Conservation (phyloP, 2,888 invertebrate species). For the Ectemnius cavifrons region DNA sequence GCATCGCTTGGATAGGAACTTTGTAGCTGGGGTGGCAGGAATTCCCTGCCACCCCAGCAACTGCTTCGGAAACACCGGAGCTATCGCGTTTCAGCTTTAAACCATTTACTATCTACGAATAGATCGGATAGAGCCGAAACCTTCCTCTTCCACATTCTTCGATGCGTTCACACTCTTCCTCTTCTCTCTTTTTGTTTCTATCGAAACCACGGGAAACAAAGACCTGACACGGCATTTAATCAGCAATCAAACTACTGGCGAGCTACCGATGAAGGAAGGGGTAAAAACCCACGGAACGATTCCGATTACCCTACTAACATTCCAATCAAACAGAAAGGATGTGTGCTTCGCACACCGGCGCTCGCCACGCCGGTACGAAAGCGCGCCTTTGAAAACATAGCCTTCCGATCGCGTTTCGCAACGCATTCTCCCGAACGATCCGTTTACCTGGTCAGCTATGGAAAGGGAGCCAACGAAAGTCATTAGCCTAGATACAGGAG, state of each 20-base stretch:
- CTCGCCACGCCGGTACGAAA: not conserved
- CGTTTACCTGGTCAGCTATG: not conserved
- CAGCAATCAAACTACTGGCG: not conserved
- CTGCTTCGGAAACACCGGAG: constrained; percentile 12
- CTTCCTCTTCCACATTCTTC: not conserved
- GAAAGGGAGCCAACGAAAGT: not conserved
- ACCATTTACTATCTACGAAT: constrained; percentile 10
- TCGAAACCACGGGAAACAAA: not conserved
- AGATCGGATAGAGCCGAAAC: not conserved
- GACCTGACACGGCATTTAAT: not conserved
- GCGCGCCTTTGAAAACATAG: not conserved
- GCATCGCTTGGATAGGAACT: constrained; percentile 30
- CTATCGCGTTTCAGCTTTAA: constrained; percentile 9
- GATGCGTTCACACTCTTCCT: not conserved
- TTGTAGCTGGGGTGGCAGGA: constrained; percentile 25
- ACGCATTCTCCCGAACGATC: not conserved
- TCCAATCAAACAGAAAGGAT: constrained; percentile 2
- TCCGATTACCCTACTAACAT: not conserved
- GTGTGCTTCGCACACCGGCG: not conserved
- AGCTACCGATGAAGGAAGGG: not conserved
- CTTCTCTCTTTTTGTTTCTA: not conserved
- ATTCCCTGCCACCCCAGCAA: constrained; percentile 25
- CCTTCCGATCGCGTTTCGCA: not conserved
- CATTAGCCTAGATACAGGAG: constrained; percentile 1
- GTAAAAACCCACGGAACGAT: not conserved